A percentile compares a stretch with the other conserved stretches of the same genome.
Conservation (phyloP, 2,797 vertebrate species). For the Synaphobranchus kaupii region DNA sequence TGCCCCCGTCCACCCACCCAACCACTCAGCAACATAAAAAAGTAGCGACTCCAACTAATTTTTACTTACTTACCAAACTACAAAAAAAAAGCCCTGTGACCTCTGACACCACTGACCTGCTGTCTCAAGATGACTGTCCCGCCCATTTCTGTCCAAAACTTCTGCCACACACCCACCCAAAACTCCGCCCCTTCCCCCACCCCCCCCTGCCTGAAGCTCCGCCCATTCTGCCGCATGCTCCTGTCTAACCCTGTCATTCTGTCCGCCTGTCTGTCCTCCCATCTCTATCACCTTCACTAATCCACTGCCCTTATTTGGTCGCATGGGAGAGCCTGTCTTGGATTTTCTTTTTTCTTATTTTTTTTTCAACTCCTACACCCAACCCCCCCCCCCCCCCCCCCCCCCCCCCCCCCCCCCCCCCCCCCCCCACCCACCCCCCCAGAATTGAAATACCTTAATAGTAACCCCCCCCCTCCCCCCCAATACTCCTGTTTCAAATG, state of each 20-base stretch:
- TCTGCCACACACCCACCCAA: background rate
- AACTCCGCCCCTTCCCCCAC: conserved; percentile 11
- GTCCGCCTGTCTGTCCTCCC: conserved; percentile 21
- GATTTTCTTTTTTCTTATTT: background rate
- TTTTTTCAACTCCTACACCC: background rate
- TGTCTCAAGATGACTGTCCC: conserved; percentile 58
- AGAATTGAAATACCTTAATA: background rate
- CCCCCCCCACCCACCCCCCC: background rate
- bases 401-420: too few relatives aligned
- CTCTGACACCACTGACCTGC: conserved; percentile 51
- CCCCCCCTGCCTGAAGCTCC: background rate
- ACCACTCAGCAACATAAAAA: background rate
- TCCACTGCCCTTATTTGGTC: conserved; percentile 18
- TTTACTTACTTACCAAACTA: background rate
- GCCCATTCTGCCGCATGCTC: conserved; percentile 38
- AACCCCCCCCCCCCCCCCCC: background rate
- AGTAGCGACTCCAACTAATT: background rate
- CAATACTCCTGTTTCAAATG: conserved; percentile 1
- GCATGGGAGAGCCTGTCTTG: conserved; percentile 29
- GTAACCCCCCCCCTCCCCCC: conserved; percentile 8
- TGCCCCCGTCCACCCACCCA: background rate
- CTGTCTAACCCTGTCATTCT: conserved; percentile 66
- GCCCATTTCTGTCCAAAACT: conserved; percentile 38
- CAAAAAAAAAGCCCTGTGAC: conserved; percentile 49
- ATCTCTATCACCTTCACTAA: conserved; percentile 19